Conservation (phyloP, 1,140 invertebrate species). For the Gerris buenoi region DNA sequence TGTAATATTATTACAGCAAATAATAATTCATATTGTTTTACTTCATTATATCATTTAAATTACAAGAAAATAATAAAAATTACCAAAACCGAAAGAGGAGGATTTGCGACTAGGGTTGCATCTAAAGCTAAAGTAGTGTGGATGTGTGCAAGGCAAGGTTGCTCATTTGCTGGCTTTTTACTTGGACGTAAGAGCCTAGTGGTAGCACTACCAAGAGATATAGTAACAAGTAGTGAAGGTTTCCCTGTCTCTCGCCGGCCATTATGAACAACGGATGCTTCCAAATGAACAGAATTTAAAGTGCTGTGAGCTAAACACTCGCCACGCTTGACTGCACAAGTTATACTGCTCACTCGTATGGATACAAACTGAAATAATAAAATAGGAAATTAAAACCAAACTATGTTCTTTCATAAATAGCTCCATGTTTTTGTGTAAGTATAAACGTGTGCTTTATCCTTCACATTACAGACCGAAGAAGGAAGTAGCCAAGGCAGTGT, state of each 20-base stretch:
- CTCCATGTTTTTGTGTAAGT: too few species aligned
- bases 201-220: slow-evolving; percentile 20
- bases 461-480: too few species aligned
- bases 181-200: slow-evolving; percentile 33
- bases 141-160: slow-evolving; percentile 42
- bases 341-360: slow-evolving; percentile 11
- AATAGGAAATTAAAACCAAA: too few species aligned
- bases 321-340: slow-evolving; percentile 8
- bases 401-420: too few species aligned
- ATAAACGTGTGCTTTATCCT: too few species aligned
- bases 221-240: slow-evolving; percentile 49
- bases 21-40: too few species aligned
- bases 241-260: too few species aligned
- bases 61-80: too few species aligned
- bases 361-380: slow-evolving; percentile 15
- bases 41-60: too few species aligned
- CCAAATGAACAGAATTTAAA: slow-evolving; percentile 56
- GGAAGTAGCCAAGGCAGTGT: too few species aligned
- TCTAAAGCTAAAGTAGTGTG: slow-evolving; percentile 56
- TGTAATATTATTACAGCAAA: too few species aligned
- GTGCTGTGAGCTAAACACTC: slow-evolving; percentile 42
- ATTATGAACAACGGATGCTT: slow-evolving; percentile 55
- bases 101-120: slow-evolving; percentile 54
- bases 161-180: slow-evolving; percentile 24
- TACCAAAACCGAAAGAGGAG: slow-evolving; percentile 61